Evolutionary conservation across 2,797 vertebrate genomes (phyloP).

Genomic region (Ispidina lecontei): DNA sequence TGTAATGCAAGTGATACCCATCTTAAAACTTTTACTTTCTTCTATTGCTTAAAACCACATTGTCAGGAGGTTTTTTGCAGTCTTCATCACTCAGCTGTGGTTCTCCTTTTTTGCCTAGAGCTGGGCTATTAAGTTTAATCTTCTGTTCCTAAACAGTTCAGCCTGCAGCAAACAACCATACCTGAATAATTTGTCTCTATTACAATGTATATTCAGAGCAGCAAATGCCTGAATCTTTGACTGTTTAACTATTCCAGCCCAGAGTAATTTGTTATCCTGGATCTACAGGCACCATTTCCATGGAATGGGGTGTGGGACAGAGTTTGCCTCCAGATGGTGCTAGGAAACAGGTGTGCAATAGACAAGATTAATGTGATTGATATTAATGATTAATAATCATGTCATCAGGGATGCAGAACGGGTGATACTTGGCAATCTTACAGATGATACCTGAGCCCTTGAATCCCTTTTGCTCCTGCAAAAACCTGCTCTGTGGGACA

Average conservation of each 20-base stretch:
- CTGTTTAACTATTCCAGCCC: no score
- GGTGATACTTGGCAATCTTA: not conserved
- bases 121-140: not conserved
- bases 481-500: not conserved
- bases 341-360: not conserved
- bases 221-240: not conserved
- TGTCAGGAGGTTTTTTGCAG: not conserved
- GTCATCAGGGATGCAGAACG: not conserved
- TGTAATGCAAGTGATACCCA: not conserved
- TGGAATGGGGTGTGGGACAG: fast-evolving
- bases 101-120: not conserved
- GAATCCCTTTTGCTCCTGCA: not conserved
- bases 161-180: not conserved
- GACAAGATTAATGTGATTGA: not conserved
- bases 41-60: not conserved
- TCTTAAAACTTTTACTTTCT: not conserved
- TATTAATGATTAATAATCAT: not conserved
- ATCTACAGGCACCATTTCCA: not conserved
- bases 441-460: not conserved
- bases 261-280: not conserved
- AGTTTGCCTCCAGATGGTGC: slow-evolving; percentile 44
- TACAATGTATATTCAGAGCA: fast-evolving
- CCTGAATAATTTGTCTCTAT: not conserved
- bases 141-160: not conserved
- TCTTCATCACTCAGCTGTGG: not conserved